Conservation (phyloP, 2,797 vertebrate species). For the Moxostoma hubbsi region DNA sequence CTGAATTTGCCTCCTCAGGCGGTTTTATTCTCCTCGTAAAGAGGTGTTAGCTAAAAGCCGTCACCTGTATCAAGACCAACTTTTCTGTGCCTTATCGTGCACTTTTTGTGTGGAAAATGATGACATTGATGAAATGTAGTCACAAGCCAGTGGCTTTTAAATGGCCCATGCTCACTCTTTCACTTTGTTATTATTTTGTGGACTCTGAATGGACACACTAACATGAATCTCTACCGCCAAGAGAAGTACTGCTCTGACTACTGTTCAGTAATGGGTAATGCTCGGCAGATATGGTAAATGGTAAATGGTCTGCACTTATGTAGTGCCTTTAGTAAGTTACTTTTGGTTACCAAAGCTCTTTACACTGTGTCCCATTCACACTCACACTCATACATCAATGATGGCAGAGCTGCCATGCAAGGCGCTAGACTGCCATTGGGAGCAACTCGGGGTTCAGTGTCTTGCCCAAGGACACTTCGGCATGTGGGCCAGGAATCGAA, state of each 20-base stretch:
- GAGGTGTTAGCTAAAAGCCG: not conserved
- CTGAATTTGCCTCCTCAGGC: not conserved
- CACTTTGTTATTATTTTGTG: conserved; percentile 44
- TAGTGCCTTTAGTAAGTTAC: no score
- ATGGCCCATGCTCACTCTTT: conserved; percentile 59
- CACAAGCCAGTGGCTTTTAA: conserved; percentile 64
- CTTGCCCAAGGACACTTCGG: no score
- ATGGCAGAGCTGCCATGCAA: no score
- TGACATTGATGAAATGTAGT: conserved; percentile 60
- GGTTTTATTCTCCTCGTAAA: not conserved
- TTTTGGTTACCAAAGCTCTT: no score
- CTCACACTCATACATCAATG: no score
- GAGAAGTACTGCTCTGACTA: conserved; percentile 16
- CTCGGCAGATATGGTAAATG: not conserved
- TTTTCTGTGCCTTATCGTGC: not conserved
- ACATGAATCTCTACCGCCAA: conserved; percentile 72
- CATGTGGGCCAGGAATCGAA: no score
- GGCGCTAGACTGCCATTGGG: no score
- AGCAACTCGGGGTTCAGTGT: no score
- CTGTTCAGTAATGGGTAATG: not conserved
- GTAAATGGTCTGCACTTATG: no score
- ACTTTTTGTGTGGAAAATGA: conserved; percentile 10
- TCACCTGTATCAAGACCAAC: not conserved
- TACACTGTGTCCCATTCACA: no score
- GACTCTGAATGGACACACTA: conserved; percentile 60